Conservation (phyloP, 2,797 vertebrate species). For the Acrossocheilus wenchowensis region DNA sequence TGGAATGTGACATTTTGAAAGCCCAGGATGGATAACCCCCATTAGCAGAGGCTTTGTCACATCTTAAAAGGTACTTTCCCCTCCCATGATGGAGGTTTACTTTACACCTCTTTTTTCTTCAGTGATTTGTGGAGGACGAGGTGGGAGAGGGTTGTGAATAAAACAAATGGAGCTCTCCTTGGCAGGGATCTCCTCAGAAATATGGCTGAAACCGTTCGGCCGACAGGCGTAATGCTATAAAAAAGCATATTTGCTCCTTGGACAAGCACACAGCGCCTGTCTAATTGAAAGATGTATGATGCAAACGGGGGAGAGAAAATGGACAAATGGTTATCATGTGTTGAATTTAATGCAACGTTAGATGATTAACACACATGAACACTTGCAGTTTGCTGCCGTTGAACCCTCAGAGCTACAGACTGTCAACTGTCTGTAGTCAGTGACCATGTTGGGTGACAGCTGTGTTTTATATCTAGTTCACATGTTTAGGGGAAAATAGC, state of each 20-base stretch:
- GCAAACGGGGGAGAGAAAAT: neutral
- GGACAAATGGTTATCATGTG: neutral
- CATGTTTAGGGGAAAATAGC: neutral
- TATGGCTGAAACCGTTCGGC: neutral
- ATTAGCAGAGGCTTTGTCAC: constrained; percentile 80
- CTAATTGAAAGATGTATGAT: constrained; percentile 2
- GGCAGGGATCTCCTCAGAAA: constrained; percentile 27
- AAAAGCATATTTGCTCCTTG: constrained; percentile 17
- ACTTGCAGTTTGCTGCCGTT: neutral
- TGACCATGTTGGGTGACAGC: neutral
- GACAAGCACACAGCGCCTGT: neutral
- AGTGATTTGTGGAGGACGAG: constrained; percentile 77
- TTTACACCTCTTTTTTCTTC: constrained; percentile 57
- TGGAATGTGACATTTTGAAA: constrained; percentile 84
- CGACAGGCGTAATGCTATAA: neutral
- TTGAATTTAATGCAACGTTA: neutral
- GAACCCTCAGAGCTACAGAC: neutral
- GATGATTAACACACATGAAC: neutral
- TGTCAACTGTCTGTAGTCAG: neutral
- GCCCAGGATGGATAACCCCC: constrained; percentile 81
- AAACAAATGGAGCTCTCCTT: constrained; percentile 71
- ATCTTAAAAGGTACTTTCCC: constrained; percentile 82
- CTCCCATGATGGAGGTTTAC: constrained; percentile 71
- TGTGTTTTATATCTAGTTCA: neutral
- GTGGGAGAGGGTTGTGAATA: constrained; percentile 72